Conservation (phyloP, 2,797 vertebrate species). For the Paedocypris micromegethes region DNA sequence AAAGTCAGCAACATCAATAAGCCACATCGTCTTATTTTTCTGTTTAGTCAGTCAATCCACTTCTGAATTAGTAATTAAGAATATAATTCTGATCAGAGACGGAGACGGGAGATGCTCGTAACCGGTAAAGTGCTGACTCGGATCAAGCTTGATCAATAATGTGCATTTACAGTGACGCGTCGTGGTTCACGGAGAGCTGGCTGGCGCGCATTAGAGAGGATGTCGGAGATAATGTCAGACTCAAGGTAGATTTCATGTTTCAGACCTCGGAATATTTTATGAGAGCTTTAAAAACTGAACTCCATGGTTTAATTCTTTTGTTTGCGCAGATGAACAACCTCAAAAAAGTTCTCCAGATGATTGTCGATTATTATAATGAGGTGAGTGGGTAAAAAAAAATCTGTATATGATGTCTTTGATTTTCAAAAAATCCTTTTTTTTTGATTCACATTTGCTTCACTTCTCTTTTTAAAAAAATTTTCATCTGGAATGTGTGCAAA, state of each 20-base stretch:
- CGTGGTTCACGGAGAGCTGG: conserved; percentile 88
- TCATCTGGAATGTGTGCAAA: too few relatives aligned
- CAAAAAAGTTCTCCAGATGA: conserved; percentile 95
- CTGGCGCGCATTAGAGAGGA: conserved; percentile 88
- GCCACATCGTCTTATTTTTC: too few relatives aligned
- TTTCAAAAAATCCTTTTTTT: too few relatives aligned
- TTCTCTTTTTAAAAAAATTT: too few relatives aligned
- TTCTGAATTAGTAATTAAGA: too few relatives aligned
- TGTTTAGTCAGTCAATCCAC: too few relatives aligned
- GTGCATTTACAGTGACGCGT: conserved; percentile 74
- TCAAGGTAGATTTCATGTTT: conserved; percentile 75
- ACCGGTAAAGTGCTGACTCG: not conserved
- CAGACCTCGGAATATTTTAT: not conserved
- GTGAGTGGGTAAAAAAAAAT: conserved; percentile 59
- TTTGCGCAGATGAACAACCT: conserved; percentile 88
- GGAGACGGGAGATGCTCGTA: too few relatives aligned
- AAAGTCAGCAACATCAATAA: too few relatives aligned
- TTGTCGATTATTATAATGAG: conserved; percentile 93
- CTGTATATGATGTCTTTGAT: too few relatives aligned
- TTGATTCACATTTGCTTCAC: too few relatives aligned
- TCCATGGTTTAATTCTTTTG: not conserved
- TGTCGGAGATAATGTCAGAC: conserved; percentile 87
- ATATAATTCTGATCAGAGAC: too few relatives aligned
- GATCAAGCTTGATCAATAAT: conserved; percentile 11
- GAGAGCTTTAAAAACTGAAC: too few relatives aligned